Evolutionary conservation across 2,888 invertebrate genomes (phyloP).

Genomic region (Scrobipalpa costella): DNA sequence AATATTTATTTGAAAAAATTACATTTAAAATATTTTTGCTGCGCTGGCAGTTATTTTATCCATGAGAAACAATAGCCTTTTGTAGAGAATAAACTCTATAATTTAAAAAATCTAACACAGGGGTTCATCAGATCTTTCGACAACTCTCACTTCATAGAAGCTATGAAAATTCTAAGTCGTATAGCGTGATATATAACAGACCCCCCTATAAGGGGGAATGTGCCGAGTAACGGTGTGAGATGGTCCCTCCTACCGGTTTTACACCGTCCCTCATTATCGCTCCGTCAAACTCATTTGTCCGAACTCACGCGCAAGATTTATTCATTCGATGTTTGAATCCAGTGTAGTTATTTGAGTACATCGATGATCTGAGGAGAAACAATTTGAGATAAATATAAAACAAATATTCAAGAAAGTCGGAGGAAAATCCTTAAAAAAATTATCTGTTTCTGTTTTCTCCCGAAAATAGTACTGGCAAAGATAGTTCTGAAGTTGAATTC

Average conservation of each 20-base stretch:
- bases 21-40: too few species aligned
- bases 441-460: too few species aligned
- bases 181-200: neutral
- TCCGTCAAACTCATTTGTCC: conserved; percentile 66
- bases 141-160: neutral
- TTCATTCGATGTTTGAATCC: conserved; percentile 29
- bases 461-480: too few species aligned
- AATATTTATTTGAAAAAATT: too few species aligned
- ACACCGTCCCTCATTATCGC: conserved; percentile 69
- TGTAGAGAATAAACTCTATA: neutral
- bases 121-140: too few species aligned
- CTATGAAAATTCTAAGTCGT: neutral
- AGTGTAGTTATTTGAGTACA: conserved; percentile 16
- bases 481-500: too few species aligned
- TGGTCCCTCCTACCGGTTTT: conserved; percentile 76
- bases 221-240: conserved; percentile 74
- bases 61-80: too few species aligned
- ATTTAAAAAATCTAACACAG: too few species aligned
- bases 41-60: too few species aligned
- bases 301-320: conserved; percentile 48
- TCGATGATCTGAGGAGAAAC: neutral
- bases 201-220: conserved; percentile 55
- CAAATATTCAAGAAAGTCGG: neutral
- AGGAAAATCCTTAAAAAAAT: too few species aligned
- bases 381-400: neutral